Base-by-base conservation (phyloP, 2,888 invertebrate species). In the Amblyjoppa fuscipennis region DNA sequence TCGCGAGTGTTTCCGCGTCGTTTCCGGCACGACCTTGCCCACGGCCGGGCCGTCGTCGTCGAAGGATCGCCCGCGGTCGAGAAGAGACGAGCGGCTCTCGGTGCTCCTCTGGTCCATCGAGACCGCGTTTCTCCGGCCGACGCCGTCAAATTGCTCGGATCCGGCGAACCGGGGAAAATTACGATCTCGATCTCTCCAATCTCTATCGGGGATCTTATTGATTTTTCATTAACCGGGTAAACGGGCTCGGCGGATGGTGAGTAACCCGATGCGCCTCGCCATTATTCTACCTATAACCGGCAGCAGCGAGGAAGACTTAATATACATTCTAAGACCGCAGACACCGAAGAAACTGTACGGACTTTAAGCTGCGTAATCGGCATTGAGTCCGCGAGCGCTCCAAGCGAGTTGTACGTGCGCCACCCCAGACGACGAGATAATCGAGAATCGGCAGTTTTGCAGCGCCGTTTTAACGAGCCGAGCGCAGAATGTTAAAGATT, bases 151-250 rank as follows among this genome's bases (percentile, higher is more conserved):
- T 66, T 51, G 41, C 71, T 82, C 73, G 66, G 25, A 49, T 34
- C 74, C 61, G 66, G 53, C 70, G 59, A 84, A 69, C 74, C 71
- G 64, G 69, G 71, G 81, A 87, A 87, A 85, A 87, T 87, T 87
- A 83, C 84, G 41, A 64, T 59, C 51, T 79, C 82, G 77, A 80
- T 86, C 75, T 76, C 68, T 64, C 59, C 56, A 71, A 85, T 85
- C 85, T 81, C 68, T 16, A 64, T 20, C 53, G 53, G n/a, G 64
- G 75, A 87, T 85, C 83, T 87, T 81, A 85, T 87, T 83, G 87
- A 87, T 87, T 87, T 85, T 85, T 83, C 81, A 87, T 87, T 83
- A 85, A 68, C 77, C 70, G 34, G 71, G 73, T 75, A 51, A 80
- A 84, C 76, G 75, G 76, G n/a, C 64, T 66, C 16, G 45, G 28